Conservation (phyloP, 37 sponge, comb jelly and placozoan genomes). For the Bolinopsis microptera region DNA sequence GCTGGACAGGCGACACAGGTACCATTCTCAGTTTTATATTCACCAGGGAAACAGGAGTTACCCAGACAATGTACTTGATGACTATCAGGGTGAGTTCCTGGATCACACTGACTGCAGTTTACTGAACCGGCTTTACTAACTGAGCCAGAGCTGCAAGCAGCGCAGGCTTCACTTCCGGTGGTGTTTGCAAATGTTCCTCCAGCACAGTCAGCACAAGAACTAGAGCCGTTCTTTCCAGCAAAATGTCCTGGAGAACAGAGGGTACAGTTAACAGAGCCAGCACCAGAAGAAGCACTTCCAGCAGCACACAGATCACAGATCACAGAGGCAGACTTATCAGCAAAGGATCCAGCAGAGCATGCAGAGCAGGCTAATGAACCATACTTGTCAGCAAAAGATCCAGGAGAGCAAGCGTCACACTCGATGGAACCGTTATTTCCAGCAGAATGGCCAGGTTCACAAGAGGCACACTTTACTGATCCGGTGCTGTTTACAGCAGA, state of each 20-base stretch:
- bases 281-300: background rate
- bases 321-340: background rate
- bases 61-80: background rate
- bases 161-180: background rate
- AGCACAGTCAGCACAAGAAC: background rate
- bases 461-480: background rate
- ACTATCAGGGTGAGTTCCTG: background rate
- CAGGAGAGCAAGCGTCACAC: background rate
- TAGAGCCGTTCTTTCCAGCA: background rate
- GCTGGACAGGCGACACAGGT: background rate
- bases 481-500: background rate
- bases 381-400: background rate
- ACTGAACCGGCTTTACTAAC: background rate
- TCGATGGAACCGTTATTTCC: background rate
- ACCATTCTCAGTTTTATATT: background rate
- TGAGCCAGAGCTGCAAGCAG: background rate
- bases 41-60: background rate
- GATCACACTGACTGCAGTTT: background rate
- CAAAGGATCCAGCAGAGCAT: slow-evolving; percentile 20
- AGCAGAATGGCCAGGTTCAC: background rate
- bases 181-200: background rate
- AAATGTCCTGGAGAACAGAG: background rate
- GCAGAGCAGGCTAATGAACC: background rate
- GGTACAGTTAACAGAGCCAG: background rate
- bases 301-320: background rate